Conservation (phyloP, 1,140 invertebrate genomes). For the Vollenhovia emeryi region DNA sequence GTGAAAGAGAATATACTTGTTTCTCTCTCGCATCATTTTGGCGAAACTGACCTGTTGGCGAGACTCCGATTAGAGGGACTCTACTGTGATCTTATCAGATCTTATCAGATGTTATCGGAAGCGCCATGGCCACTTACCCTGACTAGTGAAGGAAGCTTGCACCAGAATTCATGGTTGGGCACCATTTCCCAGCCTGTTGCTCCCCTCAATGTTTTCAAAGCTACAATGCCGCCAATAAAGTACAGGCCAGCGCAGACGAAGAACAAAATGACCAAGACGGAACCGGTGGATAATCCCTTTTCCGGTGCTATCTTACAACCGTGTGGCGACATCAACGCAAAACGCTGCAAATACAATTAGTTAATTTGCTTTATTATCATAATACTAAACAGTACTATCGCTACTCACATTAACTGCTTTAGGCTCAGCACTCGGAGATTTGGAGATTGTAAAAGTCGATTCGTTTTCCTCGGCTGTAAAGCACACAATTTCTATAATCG, state of each 20-base stretch:
- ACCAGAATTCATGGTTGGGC: constrained; percentile 84
- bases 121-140: constrained; percentile 74
- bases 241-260: constrained; percentile 75
- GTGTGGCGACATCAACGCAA: constrained; percentile 55
- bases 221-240: constrained; percentile 78
- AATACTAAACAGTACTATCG: neutral
- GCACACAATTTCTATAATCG: constrained; percentile 57
- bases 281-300: constrained; percentile 76
- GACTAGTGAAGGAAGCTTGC: constrained; percentile 78
- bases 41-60: too few species aligned
- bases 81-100: too few species aligned
- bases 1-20: too few species aligned
- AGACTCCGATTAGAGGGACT: too few species aligned
- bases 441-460: neutral
- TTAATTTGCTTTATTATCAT: neutral
- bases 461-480: neutral
- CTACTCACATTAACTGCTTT: constrained; percentile 33
- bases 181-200: constrained; percentile 83
- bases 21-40: too few species aligned
- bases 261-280: constrained; percentile 76
- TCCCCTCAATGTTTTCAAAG: constrained; percentile 78
- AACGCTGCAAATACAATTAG: constrained; percentile 60
- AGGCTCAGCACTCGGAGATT: neutral
- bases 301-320: constrained; percentile 50
- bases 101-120: too few species aligned